Conservation (phyloP, 2,888 invertebrate species). For the Sinhomidia bicolor region DNA sequence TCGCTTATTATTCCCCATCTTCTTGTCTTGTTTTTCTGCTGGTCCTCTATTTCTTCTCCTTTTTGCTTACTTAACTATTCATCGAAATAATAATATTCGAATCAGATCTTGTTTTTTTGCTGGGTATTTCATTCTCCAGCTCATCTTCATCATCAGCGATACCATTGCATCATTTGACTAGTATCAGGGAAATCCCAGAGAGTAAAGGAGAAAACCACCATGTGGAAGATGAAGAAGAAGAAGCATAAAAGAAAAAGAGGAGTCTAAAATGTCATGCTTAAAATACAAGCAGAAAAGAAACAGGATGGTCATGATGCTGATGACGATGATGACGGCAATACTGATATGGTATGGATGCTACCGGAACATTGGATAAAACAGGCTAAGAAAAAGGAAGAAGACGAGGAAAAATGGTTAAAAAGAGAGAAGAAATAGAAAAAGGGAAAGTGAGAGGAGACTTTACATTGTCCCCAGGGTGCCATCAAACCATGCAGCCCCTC, state of each 20-base stretch:
- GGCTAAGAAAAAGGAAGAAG: slow-evolving; percentile 32
- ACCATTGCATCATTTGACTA: background rate
- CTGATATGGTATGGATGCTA: slow-evolving; percentile 28
- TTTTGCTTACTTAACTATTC: slow-evolving; percentile 31
- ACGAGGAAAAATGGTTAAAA: slow-evolving; percentile 37
- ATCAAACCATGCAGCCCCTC: slow-evolving; percentile 78
- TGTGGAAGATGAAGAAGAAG: background rate
- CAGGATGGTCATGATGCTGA: background rate
- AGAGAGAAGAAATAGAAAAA: slow-evolving; percentile 56
- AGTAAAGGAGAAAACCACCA: background rate
- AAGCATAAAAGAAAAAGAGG: background rate
- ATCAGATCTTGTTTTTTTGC: slow-evolving; percentile 70
- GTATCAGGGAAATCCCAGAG: background rate
- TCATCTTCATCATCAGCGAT: background rate
- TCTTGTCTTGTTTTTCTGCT: slow-evolving; percentile 49
- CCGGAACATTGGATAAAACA: background rate
- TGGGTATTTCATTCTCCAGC: slow-evolving; percentile 11
- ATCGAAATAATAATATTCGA: slow-evolving; percentile 70
- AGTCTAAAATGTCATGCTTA: background rate
- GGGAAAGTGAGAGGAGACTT: slow-evolving; percentile 74
- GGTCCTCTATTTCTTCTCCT: slow-evolving; percentile 7
- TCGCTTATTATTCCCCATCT: slow-evolving; percentile 44
- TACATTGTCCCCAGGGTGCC: slow-evolving; percentile 78
- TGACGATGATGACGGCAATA: background rate
- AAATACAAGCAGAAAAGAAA: background rate